phyloP scores from a whole-genome alignment of 2,888 invertebrate species.

The Drosophila vallismaia region DNA sequence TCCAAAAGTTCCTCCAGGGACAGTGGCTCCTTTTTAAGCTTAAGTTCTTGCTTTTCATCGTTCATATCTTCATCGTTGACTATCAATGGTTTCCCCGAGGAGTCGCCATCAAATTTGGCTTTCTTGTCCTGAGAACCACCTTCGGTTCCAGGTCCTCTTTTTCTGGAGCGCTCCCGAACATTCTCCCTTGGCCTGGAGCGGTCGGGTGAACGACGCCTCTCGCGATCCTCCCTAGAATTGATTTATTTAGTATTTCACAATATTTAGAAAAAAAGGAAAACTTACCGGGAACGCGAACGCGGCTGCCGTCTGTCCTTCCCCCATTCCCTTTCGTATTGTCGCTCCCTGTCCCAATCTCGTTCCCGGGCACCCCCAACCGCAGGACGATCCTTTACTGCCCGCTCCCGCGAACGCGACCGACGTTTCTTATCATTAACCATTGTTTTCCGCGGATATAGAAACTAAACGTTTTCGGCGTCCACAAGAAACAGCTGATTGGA shows the following conservation, averaged over 20 bases:
- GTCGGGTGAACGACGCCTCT: constrained; percentile 64
- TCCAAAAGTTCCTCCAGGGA: constrained; percentile 97
- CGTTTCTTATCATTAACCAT: constrained; percentile 85
- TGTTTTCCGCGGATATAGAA: neutral
- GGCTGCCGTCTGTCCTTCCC: constrained; percentile 70
- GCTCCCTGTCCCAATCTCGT: constrained; percentile 61
- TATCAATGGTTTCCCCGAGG: constrained; percentile 62
- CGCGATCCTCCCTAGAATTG: constrained; percentile 60
- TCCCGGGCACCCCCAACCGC: constrained; percentile 59
- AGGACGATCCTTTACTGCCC: constrained; percentile 61
- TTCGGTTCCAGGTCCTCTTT: constrained; percentile 50
- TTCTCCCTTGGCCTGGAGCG: constrained; percentile 49
- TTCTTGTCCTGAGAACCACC: constrained; percentile 62
- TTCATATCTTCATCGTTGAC: constrained; percentile 84
- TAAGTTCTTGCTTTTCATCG: constrained; percentile 70
- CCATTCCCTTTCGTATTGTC: constrained; percentile 60
- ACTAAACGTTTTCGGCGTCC: constrained; percentile 16
- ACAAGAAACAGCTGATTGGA: constrained; percentile 20
- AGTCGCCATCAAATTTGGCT: constrained; percentile 40
- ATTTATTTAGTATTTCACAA: neutral
- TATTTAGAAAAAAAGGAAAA: neutral
- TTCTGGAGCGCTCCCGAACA: constrained; percentile 64
- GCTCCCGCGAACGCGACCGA: constrained; percentile 84
- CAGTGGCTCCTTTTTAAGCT: constrained; percentile 89
- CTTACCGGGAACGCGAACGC: constrained; percentile 74